phyloP scores from a whole-genome alignment of 23 tunicate genomes.

The Phallusia fumigata region DNA sequence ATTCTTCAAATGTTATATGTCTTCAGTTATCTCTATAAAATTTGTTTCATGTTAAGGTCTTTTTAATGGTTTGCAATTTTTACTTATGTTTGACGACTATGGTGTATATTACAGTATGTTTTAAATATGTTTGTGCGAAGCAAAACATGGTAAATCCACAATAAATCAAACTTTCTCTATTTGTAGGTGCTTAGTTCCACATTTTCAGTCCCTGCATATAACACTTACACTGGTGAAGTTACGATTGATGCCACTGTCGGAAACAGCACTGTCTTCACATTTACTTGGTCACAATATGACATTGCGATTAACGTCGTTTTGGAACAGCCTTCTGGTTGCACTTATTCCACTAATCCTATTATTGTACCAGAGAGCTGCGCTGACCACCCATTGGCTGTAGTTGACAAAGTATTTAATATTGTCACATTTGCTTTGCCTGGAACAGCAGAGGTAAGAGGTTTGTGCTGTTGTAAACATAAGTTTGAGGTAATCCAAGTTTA shows the following conservation, averaged over 20 bases:
- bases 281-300: conserved; percentile 63
- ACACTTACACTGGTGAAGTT: conserved; percentile 41
- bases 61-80: no score
- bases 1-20: no score
- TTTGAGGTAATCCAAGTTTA: no score
- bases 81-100: no score
- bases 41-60: no score
- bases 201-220: conserved; percentile 30
- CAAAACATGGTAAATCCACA: no score
- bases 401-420: conserved; percentile 25
- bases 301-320: conserved; percentile 28
- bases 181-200: conserved; percentile 61
- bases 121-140: no score
- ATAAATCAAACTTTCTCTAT: no score
- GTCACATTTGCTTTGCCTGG: conserved; percentile 57
- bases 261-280: conserved; percentile 66
- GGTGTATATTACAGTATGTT: no score
- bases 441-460: conserved; percentile 54
- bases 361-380: conserved; percentile 24
- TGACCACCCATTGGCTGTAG: conserved; percentile 23
- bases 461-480: no score
- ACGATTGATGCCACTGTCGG: conserved; percentile 67
- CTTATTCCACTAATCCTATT: conserved; percentile 32
- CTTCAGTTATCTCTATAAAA: no score
- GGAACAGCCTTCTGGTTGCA: conserved; percentile 55